Percentiles rank a stretch among this genome's conserved stretches.
phyloP scores from a whole-genome alignment of 2,888 invertebrate genomes.

The Tricholauxania praeusta region DNA sequence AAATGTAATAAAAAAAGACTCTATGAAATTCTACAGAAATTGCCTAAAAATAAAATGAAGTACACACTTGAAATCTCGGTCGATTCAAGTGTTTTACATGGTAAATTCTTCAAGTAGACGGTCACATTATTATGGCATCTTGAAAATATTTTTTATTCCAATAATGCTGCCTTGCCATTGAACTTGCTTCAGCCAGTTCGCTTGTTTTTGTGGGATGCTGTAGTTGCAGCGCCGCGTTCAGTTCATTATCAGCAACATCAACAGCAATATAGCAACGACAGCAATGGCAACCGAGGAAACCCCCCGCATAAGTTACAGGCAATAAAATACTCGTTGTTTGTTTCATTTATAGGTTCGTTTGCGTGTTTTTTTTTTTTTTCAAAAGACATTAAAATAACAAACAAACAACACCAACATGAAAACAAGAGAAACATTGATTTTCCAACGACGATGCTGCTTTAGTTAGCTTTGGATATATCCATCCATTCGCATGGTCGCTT shows the following conservation, averaged over 20 bases:
- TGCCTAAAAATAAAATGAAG: conserved; percentile 7
- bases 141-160: background rate
- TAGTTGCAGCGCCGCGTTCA: conserved; percentile 4
- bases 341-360: conserved; percentile 9
- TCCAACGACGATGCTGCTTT: background rate
- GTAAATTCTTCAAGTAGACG: conserved; percentile 2
- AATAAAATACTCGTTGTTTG: conserved; percentile 1
- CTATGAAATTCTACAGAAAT: conserved; percentile 12
- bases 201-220: conserved; percentile 10
- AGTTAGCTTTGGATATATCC: too few relatives aligned
- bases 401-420: background rate
- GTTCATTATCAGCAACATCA: conserved; percentile 15
- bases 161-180: conserved; percentile 1
- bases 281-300: background rate
- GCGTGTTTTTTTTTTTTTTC: conserved; percentile 10
- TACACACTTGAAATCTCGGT: conserved; percentile 9
- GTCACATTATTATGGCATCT: background rate
- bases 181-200: conserved; percentile 6
- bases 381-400: background rate
- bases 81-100: conserved; percentile 12
- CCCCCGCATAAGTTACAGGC: conserved; percentile 14
- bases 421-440: conserved; percentile 19
- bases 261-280: background rate
- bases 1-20: background rate
- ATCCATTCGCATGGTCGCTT: background rate